Percentiles rank a stretch among this genome's conserved stretches.
These are phyloP conservation scores for Masnerella sp. DNA, from an alignment of 2,888 invertebrate species.

Conservation along the genomic window DNA sequence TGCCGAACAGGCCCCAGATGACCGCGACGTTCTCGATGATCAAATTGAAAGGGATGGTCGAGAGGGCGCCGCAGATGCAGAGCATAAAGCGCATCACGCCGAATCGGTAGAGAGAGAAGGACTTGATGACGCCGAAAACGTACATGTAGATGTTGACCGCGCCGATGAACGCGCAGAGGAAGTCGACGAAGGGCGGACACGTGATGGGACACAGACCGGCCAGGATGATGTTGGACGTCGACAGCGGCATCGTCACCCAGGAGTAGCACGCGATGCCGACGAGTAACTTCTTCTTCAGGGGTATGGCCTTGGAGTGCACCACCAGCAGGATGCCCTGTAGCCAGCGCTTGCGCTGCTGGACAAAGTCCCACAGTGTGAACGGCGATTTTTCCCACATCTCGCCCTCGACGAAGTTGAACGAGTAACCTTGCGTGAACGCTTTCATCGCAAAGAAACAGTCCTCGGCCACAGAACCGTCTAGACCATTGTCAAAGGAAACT, in stretches of 20 bases:
- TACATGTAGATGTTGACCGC: conserved; percentile 98
- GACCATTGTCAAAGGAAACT: conserved; percentile 97
- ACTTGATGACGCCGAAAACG: conserved; percentile 97
- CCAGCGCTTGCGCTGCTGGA: conserved; percentile 98
- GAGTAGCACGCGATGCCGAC: conserved; percentile 94
- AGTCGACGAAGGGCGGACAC: conserved; percentile 89
- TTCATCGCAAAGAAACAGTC: conserved; percentile 99
- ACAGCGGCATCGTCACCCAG: conserved; percentile 96
- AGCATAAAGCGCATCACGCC: conserved; percentile 88
- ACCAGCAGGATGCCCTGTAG: conserved; percentile 93
- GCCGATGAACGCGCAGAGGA: conserved; percentile 93
- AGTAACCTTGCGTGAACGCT: conserved; percentile 92
- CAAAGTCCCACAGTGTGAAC: conserved; percentile 95
- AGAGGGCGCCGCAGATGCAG: conserved; percentile 90
- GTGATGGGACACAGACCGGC: conserved; percentile 92
- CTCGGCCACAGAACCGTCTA: conserved; percentile 98
- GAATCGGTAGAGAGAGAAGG: conserved; percentile 92
- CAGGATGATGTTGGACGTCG: conserved; percentile 92
- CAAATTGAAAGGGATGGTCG: conserved; percentile 95
- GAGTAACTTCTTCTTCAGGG: conserved; percentile 87
- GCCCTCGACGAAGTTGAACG: conserved; percentile 97
- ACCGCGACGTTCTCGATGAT: conserved; percentile 97
- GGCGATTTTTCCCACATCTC: conserved; percentile 99
- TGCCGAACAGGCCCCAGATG: conserved; percentile 94
- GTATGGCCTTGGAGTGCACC: conserved; percentile 91